These are phyloP conservation scores for Epinotia brunnichana DNA, from an alignment of 2,888 invertebrate species.

Conservation along the genomic window DNA sequence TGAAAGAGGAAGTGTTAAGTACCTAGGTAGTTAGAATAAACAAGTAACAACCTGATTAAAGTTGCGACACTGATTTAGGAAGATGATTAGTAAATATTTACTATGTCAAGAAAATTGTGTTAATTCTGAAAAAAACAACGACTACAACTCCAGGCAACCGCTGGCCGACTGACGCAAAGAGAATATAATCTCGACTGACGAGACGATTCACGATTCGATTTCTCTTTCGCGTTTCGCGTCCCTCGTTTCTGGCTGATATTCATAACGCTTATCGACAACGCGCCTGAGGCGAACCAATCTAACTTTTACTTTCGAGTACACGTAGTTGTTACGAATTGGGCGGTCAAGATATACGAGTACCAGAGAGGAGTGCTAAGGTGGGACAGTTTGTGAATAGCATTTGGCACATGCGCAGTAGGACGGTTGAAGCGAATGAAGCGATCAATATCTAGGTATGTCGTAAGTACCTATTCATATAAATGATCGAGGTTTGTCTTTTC, in stretches of 20 bases:
- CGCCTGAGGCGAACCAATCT: neutral
- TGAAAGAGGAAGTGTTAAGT: neutral
- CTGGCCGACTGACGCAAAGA: constrained; percentile 10
- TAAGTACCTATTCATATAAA: neutral
- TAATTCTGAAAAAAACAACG: neutral
- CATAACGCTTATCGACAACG: neutral
- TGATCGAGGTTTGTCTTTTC: constrained; percentile 4
- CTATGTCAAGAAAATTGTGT: neutral
- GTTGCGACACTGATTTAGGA: neutral
- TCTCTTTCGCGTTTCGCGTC: constrained; percentile 6
- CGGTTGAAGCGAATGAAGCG: neutral
- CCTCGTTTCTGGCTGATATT: neutral
- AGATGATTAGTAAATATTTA: neutral
- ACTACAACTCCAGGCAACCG: neutral
- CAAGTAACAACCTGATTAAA: neutral
- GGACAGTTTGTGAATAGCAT: neutral
- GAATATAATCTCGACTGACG: too few species aligned
- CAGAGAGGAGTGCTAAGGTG: neutral
- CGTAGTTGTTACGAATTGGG: neutral
- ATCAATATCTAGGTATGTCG: neutral
- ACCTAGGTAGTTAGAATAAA: neutral
- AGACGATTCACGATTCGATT: neutral
- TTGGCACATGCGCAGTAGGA: constrained; percentile 4
- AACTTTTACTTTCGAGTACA: too few species aligned
- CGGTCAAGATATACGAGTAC: neutral